Conservation (phyloP, 2,113 vertebrate species). For the Cryptoleucopteryx plumbea region DNA sequence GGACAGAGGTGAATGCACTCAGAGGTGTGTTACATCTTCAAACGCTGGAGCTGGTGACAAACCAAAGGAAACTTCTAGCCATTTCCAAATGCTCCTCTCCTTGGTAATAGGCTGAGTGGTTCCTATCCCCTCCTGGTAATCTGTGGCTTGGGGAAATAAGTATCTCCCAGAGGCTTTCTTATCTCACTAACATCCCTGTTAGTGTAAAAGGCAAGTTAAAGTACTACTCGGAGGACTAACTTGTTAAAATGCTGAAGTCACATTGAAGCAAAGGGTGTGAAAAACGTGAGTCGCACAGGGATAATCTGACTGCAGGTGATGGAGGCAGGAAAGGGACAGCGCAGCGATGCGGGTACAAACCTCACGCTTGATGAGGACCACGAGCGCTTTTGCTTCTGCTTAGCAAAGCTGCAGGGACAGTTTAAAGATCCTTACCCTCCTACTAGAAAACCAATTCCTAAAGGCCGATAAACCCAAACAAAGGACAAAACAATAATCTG, state of each 20-base stretch:
- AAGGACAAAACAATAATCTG: neutral
- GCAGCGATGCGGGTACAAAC: neutral
- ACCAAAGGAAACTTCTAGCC: constrained; percentile 15
- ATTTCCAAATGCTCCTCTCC: neutral
- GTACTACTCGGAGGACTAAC: neutral
- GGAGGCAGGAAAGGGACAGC: neutral
- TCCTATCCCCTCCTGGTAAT: neutral
- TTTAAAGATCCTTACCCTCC: neutral
- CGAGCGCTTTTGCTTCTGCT: neutral
- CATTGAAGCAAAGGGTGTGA: neutral
- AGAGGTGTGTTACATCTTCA: constrained; percentile 50
- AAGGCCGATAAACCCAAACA: neutral
- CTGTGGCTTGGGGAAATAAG: neutral
- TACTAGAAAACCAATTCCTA: neutral
- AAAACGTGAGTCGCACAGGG: neutral
- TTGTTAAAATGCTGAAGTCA: neutral
- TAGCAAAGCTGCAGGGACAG: neutral
- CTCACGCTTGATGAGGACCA: neutral
- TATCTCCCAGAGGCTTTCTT: neutral
- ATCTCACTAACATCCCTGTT: neutral
- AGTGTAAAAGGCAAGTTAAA: neutral
- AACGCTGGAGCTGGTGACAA: constrained; percentile 31
- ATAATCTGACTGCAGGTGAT: neutral
- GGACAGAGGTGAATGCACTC: constrained; percentile 45
- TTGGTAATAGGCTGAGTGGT: neutral